These are phyloP conservation scores for Gymnoscopelus microlampas DNA, from an alignment of 2,797 vertebrate species.

Conservation along the genomic window DNA sequence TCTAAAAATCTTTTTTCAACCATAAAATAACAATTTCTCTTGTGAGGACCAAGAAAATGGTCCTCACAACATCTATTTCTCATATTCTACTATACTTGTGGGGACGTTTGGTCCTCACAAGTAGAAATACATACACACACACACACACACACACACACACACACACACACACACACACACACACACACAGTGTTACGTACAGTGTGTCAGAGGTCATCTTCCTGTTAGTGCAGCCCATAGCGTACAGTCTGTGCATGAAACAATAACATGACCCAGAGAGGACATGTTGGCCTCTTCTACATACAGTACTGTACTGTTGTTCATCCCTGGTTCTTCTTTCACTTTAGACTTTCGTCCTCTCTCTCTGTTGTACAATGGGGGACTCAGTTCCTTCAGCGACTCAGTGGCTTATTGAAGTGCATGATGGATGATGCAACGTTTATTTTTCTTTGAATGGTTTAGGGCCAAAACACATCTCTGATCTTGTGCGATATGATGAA, in stretches of 20 bases:
- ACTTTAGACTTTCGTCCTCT: slow-evolving; percentile 9
- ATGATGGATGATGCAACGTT: no score
- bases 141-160: slow-evolving; percentile 16
- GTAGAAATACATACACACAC: neutral
- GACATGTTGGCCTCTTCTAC: slow-evolving; percentile 35
- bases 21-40: no score
- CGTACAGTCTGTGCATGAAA: slow-evolving; percentile 42
- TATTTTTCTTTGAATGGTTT: no score
- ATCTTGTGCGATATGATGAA: no score
- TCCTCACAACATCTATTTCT: no score
- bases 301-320: slow-evolving; percentile 6
- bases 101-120: no score
- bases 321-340: slow-evolving; percentile 19
- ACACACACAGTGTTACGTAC: slow-evolving; percentile 18
- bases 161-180: neutral
- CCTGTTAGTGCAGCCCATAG: slow-evolving; percentile 44
- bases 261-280: slow-evolving; percentile 50
- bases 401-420: no score
- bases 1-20: no score
- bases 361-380: neutral
- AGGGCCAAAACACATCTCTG: no score
- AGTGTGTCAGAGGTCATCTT: slow-evolving; percentile 62
- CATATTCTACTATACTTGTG: no score
- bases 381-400: no score
- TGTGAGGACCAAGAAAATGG: no score